Base-by-base conservation (phyloP, 2,113 vertebrate genomes). In the Hydrolagus affinis region DNA sequence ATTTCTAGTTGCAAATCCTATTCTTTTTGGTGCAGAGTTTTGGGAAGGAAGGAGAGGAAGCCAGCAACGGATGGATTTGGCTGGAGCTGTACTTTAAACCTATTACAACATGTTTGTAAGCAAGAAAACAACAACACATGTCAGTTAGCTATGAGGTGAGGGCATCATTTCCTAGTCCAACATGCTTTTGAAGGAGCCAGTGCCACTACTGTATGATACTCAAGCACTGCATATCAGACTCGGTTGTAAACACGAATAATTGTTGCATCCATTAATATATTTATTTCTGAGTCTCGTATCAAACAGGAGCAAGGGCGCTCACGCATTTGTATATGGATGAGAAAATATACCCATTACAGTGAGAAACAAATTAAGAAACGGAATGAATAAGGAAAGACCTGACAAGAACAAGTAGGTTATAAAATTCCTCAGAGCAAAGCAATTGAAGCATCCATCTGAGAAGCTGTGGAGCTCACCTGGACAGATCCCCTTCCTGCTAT, bases 401-500 rank as follows among this genome's bases (percentile, higher is more conserved):
- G 28, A 88, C 66, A 86, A 66, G 62, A 85, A 89, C 86, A 88
- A 88, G 74, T 86, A 21, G 85, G 87, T 85, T 87, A 90, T 88
- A 89, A 90, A 88, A 87, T 86, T 86, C 85, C 70, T 83, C 85
- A 78, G 75, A 85, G 30, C 72, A 66, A 83, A 83, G 78, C 60
- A 83, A 83, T 68, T 83, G 62, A 83, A 83, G 21, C 76, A 72
- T 78, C 86, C 69, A 76, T 88, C 85, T 87, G 86, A 90, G 90
- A 90, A 94, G 94, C 91, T 89, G 90, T 90, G 89, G 86, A 83
- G 86, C 94, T 96, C 95, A 97, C 96, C 96, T 96, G 96, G 95
- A 95, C 95, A 94, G 94, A 91, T 95, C 93, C 92, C 90, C 93
- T 95, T 95, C 95, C 96, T 95, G 95, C 92, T 95, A 96, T 94